Evolutionary conservation across 2,888 invertebrate genomes (phyloP), one percentile per base, ranked within the genome.

Genomic region (Ommatoiulus sabulosus): DNA sequence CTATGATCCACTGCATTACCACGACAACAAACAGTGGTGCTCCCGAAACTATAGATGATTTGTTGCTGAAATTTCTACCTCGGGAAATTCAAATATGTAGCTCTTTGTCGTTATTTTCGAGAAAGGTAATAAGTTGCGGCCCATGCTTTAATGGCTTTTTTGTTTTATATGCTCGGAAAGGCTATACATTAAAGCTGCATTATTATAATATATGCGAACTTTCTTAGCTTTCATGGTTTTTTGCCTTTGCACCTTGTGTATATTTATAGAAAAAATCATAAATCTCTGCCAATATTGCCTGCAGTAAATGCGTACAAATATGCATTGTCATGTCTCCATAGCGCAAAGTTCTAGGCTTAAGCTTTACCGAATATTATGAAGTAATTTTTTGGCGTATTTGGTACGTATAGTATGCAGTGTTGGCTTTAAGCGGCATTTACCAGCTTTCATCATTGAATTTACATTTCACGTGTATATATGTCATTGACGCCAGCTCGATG

Each of bases 171-270:
- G n/a, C 24, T 24, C 24, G 72, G 20, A 72, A 8, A 10, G 24
- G 72, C 72, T 72, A 72, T 72, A 72, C 72, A 72, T 72, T 72
- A 72, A 72, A 72, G 72, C n/a, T 72, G 72, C 72, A 72, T 72
- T 72, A 72, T 72, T 24, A 24, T 72, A 72, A 72, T 72, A 72
- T 72, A 72, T 72, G 72, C 5, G 24, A 72, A 72, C 72, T 72
- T 72, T 20, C 24, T 24, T 24, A 24, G 72, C 72, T 72, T 72
- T 72, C 24, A 72, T 72, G 57, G n/a, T 63, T 63, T 72, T 72
- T 72, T 72, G 72, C 72, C 72, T 8, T n/a, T 24, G 8, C 72
- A 24, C 72, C 72, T 72, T 72, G 72, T n/a, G n/a, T 72, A 20
- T 72, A 24, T 72, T 72, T 24, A 72, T 63, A 63, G 72, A 20